A percentile compares a stretch with the other conserved stretches of the same genome.
These are phyloP conservation scores for Drosophila mojavensis DNA, from an alignment of 1,140 invertebrate genomes.

Conservation along the genomic window DNA sequence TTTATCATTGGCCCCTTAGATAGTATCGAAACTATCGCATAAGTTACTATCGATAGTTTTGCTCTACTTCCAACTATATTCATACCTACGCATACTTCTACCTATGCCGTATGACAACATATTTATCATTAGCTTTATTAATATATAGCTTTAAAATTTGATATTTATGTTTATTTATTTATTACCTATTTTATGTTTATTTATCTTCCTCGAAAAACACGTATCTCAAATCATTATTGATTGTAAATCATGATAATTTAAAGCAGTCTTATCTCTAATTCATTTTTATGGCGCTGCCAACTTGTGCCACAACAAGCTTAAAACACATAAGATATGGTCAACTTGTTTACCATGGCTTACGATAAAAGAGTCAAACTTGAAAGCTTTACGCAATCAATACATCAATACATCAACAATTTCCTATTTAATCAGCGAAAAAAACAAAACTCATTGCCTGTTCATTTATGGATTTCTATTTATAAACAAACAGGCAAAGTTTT, in stretches of 20 bases:
- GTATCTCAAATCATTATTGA: no score
- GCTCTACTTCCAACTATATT: no score
- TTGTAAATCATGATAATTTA: neutral
- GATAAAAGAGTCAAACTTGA: slow-evolving; percentile 7
- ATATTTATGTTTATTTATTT: no score
- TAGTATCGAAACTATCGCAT: no score
- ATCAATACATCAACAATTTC: neutral
- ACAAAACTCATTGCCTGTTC: slow-evolving; percentile 7
- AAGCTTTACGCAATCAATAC: slow-evolving; percentile 2
- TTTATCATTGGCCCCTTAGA: no score
- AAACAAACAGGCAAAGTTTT: slow-evolving; percentile 9
- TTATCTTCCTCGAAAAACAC: no score
- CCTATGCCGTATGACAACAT: no score
- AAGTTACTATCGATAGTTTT: no score
- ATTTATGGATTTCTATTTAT: slow-evolving; percentile 13
- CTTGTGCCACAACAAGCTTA: neutral
- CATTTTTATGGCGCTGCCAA: neutral
- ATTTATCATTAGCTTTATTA: no score
- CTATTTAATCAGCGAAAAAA: neutral
- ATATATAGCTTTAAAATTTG: no score
- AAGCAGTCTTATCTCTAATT: neutral
- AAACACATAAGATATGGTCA: neutral
- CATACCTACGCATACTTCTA: no score
- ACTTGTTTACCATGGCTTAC: slow-evolving; percentile 17
- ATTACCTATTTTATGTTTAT: no score